These are phyloP conservation scores for Stictonetta naevosa DNA, from an alignment of 2,113 vertebrate species.

Conservation along the genomic window DNA sequence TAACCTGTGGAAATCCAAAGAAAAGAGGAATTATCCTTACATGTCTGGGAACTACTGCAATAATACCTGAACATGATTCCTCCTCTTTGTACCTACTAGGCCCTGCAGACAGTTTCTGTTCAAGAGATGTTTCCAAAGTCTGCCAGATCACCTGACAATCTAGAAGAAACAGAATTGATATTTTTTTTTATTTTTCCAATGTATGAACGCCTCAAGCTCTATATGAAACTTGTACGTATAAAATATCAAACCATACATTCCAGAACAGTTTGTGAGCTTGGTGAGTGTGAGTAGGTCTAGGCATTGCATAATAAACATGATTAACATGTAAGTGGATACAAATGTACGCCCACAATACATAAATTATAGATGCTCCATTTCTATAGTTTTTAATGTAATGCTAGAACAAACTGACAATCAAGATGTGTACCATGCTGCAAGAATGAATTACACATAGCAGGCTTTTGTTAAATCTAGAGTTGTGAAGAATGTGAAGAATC, in stretches of 20 bases:
- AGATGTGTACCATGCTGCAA: background rate
- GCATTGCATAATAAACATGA: background rate
- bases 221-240: background rate
- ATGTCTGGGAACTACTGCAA: background rate
- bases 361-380: background rate
- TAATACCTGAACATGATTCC: background rate
- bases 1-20: background rate
- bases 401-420: background rate
- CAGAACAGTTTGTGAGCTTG: background rate
- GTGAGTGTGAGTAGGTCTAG: background rate
- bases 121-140: background rate
- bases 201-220: background rate
- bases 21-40: background rate
- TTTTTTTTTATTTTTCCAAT: background rate
- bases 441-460: background rate
- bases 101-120: background rate
- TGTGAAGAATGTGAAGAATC: background rate
- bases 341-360: background rate
- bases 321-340: background rate
- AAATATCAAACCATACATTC: background rate
- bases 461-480: background rate
- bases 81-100: background rate
- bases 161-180: background rate
- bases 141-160: background rate
- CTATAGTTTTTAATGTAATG: background rate